Conservation (phyloP, 2,888 invertebrate species). For the Tenthredo amoena region DNA sequence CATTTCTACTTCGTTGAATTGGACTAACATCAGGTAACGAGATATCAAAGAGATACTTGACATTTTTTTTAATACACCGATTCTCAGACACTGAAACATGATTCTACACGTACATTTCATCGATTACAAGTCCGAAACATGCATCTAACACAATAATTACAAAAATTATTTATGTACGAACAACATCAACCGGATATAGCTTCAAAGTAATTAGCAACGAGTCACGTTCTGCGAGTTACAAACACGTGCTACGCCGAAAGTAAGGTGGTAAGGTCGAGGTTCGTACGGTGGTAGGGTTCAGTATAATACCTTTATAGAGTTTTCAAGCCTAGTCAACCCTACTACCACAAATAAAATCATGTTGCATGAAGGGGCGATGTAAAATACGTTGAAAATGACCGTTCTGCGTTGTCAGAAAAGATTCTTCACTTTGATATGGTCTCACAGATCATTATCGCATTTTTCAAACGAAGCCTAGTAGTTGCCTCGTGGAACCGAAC, state of each 20-base stretch:
- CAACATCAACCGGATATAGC: constrained; percentile 12
- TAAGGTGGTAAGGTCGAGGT: constrained; percentile 31
- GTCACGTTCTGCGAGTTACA: constrained; percentile 46
- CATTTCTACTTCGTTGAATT: constrained; percentile 3
- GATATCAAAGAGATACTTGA: constrained; percentile 6
- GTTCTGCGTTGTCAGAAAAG: not conserved
- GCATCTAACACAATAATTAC: not conserved
- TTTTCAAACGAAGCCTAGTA: not conserved
- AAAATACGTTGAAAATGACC: not conserved
- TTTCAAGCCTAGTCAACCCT: not conserved
- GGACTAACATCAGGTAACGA: not conserved
- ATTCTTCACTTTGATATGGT: not conserved
- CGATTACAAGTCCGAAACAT: not conserved
- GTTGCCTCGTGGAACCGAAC: not conserved
- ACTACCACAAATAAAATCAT: not conserved
- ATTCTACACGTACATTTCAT: not conserved
- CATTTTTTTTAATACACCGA: not conserved
- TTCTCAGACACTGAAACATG: not conserved
- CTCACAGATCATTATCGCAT: not conserved
- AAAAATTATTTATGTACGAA: not conserved
- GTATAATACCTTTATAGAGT: constrained; percentile 13
- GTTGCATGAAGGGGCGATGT: not conserved
- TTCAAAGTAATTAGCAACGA: constrained; percentile 38
- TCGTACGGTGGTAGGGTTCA: not conserved
- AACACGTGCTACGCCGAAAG: constrained; percentile 28